Evolutionary conservation across 2,113 vertebrate species (phyloP), one percentile per base, ranked within the genome.

Genomic region (Epinephelus moara): DNA sequence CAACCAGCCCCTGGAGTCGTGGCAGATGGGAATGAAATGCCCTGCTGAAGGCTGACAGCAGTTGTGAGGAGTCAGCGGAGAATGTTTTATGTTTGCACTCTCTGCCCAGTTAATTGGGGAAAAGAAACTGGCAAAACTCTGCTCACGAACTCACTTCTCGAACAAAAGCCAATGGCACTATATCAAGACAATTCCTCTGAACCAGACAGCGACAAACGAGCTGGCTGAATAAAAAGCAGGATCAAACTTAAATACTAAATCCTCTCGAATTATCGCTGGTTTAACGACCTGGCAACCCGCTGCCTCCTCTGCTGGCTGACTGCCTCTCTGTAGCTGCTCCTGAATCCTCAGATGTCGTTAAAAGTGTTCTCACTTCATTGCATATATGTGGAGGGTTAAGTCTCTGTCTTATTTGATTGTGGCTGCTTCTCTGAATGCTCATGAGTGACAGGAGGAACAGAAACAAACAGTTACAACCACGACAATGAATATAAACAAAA

Each of bases 231-330:
- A 21, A 69, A 71, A 68, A 77, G 19, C 71, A 27, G 78, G 84
- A 86, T 89, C 74, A 76, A 79, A 77, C 68, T 70, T 77, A 15
- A 84, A 70, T 68, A 30, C 60, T 78, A 88, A 91, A 89, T 81
- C 82, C 74, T 85, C 72, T 70, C 37, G 8, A 81, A 89, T 91
- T 76, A 90, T 88, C 23, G 8, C 81, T 4, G 49, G 37, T 84
- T 85, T 89, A 90, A 81, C 19, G 64, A 67, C 63, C 87, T 84
- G 78, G 57, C 78, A 82, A 30, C 45, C 5, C n/a, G 3, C 11
- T 4, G n/a, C 50, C 67, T 11, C 66, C 40, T 47, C 56, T 78
- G 47, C 60, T 73, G 76, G 75, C 84, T 67, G 49, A 17, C 63
- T 55, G 75, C 81, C 49, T 70, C 21, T 68, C 17, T 78, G 30